A percentile compares a stretch with the other conserved stretches of the same genome.
Evolutionary conservation across 2,797 vertebrate genomes (phyloP).

Genomic region (Urocyon cinereoargenteus): DNA sequence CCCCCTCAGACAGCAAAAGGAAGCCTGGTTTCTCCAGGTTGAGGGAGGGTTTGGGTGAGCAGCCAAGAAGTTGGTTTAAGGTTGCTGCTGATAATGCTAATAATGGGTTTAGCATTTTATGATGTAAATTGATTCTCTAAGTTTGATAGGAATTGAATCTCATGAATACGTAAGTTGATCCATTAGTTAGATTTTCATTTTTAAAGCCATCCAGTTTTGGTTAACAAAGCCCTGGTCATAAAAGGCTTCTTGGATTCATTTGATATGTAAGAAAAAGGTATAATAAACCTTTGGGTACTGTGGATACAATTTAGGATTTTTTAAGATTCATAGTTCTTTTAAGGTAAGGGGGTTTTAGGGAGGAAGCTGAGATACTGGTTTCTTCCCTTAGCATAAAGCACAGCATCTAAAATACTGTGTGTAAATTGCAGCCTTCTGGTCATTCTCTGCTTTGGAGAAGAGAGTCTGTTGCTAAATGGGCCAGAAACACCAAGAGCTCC

Average conservation of each 20-base stretch:
- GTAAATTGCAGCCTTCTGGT: neutral
- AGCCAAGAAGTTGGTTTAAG: conserved; percentile 40
- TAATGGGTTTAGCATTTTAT: neutral
- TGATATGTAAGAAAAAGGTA: conserved; percentile 5
- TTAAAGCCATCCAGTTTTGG: conserved; percentile 48
- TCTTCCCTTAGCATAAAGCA: conserved; percentile 10
- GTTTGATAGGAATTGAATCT: conserved; percentile 46
- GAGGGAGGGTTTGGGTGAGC: conserved; percentile 37
- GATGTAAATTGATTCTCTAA: conserved; percentile 23
- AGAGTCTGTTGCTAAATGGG: neutral
- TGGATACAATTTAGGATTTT: conserved; percentile 36
- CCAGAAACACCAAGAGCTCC: conserved; percentile 33
- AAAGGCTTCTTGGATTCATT: conserved; percentile 47
- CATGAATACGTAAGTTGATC: conserved; percentile 42
- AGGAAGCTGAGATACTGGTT: neutral
- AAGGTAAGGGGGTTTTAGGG: neutral
- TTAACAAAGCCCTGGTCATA: conserved; percentile 3
- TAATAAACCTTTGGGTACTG: neutral
- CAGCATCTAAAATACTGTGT: neutral
- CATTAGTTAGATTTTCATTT: conserved; percentile 53
- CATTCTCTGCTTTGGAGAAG: conserved; percentile 44
- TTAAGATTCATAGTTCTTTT: conserved; percentile 29
- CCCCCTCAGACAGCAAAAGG: neutral
- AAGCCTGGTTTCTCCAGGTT: neutral
- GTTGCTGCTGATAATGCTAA: neutral